Percentiles rank a stretch among this genome's conserved stretches.
These are phyloP conservation scores for Lasiurus cinereus DNA, from an alignment of 2,113 vertebrate species.

Conservation along the genomic window DNA sequence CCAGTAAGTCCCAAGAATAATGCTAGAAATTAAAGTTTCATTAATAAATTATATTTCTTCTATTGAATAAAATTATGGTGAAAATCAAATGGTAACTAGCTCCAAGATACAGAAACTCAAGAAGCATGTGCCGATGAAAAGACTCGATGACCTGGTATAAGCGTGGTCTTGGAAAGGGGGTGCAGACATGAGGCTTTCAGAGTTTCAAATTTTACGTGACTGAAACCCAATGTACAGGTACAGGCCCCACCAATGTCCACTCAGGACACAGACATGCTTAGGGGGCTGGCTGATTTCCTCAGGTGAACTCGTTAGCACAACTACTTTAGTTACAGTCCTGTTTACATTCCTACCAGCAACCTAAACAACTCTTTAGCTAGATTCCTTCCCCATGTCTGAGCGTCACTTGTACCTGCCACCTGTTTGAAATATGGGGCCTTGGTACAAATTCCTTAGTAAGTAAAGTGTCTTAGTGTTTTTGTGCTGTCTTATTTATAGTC, in stretches of 20 bases:
- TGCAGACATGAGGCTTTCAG: neutral
- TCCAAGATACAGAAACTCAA: neutral
- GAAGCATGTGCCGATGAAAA: no score
- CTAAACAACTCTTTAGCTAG: neutral
- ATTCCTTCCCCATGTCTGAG: neutral
- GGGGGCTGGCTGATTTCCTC: neutral
- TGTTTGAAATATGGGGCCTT: fast-evolving
- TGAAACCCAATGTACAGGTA: neutral
- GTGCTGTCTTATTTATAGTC: neutral
- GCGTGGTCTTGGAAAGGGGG: neutral
- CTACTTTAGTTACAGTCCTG: neutral
- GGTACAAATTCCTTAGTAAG: neutral
- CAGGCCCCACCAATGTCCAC: neutral
- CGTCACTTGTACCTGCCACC: fast-evolving
- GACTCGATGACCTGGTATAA: neutral
- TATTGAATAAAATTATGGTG: neutral
- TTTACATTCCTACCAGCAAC: neutral
- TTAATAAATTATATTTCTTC: neutral
- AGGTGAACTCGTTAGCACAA: neutral
- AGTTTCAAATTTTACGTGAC: neutral
- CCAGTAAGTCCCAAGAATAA: neutral
- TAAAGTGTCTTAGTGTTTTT: neutral
- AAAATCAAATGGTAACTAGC: neutral
- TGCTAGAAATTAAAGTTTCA: neutral
- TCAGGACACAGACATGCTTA: neutral